A percentile compares a stretch with the other conserved stretches of the same genome.
Evolutionary conservation across 2,797 vertebrate genomes (phyloP).

Genomic region (Hippocampus kuda): DNA sequence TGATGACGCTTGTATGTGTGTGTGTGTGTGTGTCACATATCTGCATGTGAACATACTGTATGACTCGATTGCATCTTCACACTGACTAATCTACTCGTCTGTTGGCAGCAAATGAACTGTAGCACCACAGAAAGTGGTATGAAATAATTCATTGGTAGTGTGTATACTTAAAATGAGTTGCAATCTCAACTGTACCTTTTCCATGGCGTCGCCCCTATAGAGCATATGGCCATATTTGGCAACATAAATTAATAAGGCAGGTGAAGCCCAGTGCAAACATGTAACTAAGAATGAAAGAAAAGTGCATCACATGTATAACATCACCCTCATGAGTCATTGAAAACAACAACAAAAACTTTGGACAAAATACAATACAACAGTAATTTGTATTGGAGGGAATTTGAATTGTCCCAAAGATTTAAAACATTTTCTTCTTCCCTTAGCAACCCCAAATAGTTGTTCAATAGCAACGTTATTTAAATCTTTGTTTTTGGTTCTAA

Average conservation of each 20-base stretch:
- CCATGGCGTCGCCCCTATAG: neutral
- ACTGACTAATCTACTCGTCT: conserved; percentile 19
- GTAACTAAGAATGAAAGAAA: neutral
- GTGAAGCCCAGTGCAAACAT: neutral
- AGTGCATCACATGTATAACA: conserved; percentile 1
- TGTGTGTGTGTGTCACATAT: conserved; percentile 42
- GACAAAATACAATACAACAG: neutral
- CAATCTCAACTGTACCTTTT: neutral
- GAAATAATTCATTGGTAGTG: conserved; percentile 11
- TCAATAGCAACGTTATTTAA: neutral
- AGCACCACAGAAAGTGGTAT: conserved; percentile 51
- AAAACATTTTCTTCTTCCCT: neutral
- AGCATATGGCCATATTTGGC: neutral
- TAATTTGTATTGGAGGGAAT: neutral
- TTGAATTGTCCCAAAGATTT: neutral
- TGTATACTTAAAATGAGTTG: neutral
- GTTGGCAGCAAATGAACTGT: conserved; percentile 26
- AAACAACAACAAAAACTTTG: neutral
- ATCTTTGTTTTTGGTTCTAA: neutral
- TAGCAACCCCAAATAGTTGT: neutral
- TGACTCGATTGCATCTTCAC: conserved; percentile 39
- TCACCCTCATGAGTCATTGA: neutral
- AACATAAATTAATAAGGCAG: neutral
- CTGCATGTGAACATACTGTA: conserved; percentile 37
- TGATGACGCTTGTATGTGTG: conserved; percentile 39